Conservation (phyloP, 2,113 vertebrate genomes). For the Ranitomeya imitator region DNA sequence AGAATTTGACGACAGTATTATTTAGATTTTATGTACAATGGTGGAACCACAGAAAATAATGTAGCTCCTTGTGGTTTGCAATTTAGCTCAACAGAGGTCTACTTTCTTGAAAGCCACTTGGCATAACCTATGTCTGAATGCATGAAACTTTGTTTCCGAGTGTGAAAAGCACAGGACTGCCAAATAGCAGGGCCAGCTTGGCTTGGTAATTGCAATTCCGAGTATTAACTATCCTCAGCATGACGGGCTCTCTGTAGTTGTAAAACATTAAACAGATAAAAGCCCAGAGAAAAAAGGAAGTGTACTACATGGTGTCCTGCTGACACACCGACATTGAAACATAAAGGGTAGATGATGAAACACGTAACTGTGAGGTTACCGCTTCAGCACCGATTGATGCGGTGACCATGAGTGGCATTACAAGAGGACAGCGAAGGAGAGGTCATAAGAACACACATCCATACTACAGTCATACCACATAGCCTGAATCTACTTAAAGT, state of each 20-base stretch:
- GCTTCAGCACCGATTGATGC: conserved; percentile 11
- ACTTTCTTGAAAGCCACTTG: not conserved
- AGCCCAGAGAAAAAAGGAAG: conserved; percentile 8
- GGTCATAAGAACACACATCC: not conserved
- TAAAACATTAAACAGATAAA: conserved; percentile 47
- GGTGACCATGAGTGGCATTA: conserved; percentile 29
- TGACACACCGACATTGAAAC: conserved; percentile 35
- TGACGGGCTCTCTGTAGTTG: conserved; percentile 33
- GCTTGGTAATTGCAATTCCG: not conserved
- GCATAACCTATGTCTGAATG: not conserved
- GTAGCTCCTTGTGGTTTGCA: no score
- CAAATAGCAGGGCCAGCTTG: not conserved
- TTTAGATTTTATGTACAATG: no score
- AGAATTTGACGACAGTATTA: no score
- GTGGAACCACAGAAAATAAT: no score
- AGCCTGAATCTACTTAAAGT: not conserved
- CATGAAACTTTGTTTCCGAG: not conserved
- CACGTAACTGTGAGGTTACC: not conserved
- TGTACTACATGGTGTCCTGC: conserved; percentile 21
- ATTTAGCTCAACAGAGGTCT: not conserved
- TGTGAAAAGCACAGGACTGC: not conserved
- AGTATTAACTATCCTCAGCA: conserved; percentile 38
- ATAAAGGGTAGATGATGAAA: conserved; percentile 27
- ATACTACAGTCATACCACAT: conserved; percentile 2
- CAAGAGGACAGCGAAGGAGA: not conserved